Evolutionary conservation across 2,113 vertebrate genomes (phyloP).

Genomic region (zebrafish (Danio rerio)): DNA sequence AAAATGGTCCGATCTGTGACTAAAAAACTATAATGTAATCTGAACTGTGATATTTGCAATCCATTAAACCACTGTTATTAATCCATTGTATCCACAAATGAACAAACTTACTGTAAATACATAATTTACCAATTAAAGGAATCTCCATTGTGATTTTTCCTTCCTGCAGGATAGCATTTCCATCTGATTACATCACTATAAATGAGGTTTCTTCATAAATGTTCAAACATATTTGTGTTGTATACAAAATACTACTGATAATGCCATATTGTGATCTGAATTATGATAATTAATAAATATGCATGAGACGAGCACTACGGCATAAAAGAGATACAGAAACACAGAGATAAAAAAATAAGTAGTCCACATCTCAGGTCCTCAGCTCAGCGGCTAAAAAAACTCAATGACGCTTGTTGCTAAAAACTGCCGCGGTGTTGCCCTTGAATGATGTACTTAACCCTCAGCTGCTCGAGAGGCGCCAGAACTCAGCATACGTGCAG

Average conservation of each 20-base stretch:
- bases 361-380: neutral
- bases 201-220: neutral
- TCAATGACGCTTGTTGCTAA: slow-evolving; percentile 30
- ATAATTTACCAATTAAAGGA: no score
- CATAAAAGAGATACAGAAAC: neutral
- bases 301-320: neutral
- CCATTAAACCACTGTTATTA: no score
- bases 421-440: slow-evolving; percentile 1
- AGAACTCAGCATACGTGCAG: neutral
- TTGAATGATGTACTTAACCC: slow-evolving; percentile 35
- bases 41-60: no score
- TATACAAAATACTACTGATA: neutral
- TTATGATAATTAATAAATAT: neutral
- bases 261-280: neutral
- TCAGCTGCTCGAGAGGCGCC: neutral
- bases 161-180: no score
- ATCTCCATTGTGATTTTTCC: no score
- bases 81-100: no score
- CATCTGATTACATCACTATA: no score
- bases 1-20: no score
- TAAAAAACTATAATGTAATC: no score
- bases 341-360: neutral
- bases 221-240: neutral
- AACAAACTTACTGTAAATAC: no score
- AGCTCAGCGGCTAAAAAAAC: neutral